phyloP scores from a whole-genome alignment of 1,140 invertebrate species.

The Ladona fulva region DNA sequence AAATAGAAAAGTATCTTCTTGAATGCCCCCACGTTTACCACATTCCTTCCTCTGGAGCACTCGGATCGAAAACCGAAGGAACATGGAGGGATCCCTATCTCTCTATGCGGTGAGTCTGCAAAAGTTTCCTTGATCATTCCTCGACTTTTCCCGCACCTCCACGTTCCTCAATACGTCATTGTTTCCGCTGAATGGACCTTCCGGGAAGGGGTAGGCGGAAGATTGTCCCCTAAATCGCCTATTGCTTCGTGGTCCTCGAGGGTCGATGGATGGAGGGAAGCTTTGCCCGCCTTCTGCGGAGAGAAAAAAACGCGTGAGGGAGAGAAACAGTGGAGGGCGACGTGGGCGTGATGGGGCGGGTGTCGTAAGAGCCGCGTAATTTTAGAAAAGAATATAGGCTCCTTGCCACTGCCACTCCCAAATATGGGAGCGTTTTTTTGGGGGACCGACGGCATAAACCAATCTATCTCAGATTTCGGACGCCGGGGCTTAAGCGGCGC shows the following conservation, averaged over 20 bases:
- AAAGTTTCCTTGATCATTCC: background rate
- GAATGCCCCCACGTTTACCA: background rate
- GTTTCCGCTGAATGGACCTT: background rate
- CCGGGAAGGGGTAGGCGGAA: background rate
- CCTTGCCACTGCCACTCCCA: background rate
- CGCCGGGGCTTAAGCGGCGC: background rate
- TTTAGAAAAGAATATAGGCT: constrained; percentile 10
- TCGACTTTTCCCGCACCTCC: background rate
- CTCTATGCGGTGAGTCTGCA: background rate
- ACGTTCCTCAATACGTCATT: background rate
- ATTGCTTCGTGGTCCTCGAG: background rate
- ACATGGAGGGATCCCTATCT: no score
- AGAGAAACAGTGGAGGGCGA: background rate
- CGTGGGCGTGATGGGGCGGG: background rate
- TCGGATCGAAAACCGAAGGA: background rate
- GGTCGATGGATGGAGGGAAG: background rate
- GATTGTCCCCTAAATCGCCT: background rate
- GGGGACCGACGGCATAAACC: background rate
- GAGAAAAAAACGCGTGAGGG: background rate
- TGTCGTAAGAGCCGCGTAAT: background rate
- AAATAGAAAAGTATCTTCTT: background rate
- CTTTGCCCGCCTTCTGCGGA: no score
- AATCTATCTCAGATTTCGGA: background rate
- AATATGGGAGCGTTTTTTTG: background rate
- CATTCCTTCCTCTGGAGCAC: background rate